A percentile compares a stretch with the other conserved stretches of the same genome.
These are phyloP conservation scores for Excalfactoria chinensis DNA, from an alignment of 2,113 vertebrate species.

Conservation along the genomic window DNA sequence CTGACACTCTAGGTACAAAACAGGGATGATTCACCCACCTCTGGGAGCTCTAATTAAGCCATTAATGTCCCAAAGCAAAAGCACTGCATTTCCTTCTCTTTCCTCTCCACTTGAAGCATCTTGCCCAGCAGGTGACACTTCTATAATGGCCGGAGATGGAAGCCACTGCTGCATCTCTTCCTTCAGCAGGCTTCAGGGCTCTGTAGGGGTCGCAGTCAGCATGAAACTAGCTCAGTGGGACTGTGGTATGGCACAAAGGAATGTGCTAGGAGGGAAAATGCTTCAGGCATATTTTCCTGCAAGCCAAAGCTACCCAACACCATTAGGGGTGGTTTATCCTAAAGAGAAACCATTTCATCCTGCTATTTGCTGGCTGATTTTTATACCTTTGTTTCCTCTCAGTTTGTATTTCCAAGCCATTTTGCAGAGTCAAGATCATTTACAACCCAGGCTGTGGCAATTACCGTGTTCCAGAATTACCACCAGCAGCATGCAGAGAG, in stretches of 20 bases:
- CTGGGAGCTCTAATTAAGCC: background rate
- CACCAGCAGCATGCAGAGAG: background rate
- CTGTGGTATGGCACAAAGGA: rapidly evolving
- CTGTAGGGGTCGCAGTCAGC: rapidly evolving
- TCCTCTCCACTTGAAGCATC: background rate
- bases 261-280: background rate
- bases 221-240: rapidly evolving
- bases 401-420: background rate
- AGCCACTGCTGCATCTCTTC: background rate
- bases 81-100: background rate
- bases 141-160: background rate
- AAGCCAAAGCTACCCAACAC: background rate
- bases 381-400: background rate
- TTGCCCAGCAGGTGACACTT: background rate
- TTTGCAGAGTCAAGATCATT: background rate
- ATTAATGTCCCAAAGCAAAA: background rate
- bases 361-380: background rate
- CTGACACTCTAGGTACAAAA: background rate
- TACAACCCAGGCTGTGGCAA: background rate
- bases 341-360: background rate
- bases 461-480: rapidly evolving
- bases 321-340: background rate
- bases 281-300: background rate
- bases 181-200: background rate
- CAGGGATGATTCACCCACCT: background rate